phyloP scores from a whole-genome alignment of 2,888 invertebrate genomes.

The Leptinotarsa juncta region DNA sequence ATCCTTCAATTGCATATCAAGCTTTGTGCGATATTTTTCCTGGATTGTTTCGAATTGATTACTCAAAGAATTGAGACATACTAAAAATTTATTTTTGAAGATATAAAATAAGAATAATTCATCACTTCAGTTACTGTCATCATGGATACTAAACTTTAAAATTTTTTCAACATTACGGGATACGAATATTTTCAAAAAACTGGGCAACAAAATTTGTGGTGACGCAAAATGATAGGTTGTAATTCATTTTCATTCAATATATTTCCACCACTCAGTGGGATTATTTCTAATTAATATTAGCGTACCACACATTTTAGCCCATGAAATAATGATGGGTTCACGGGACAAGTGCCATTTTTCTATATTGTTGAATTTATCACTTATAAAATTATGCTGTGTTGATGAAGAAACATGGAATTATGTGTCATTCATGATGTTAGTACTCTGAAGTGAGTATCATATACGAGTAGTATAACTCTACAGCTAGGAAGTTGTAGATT shows the following conservation, averaged over 20 bases:
- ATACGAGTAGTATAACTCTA: no score
- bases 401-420: not conserved
- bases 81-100: no score
- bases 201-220: conserved; percentile 7
- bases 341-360: no score
- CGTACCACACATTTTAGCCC: not conserved
- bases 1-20: not conserved
- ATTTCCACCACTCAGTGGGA: not conserved
- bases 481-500: no score
- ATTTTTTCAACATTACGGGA: not conserved
- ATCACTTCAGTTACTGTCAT: not conserved
- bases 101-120: no score
- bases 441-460: not conserved
- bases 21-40: not conserved
- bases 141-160: not conserved
- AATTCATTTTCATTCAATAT: not conserved
- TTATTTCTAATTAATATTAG: not conserved
- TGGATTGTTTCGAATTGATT: not conserved
- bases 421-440: not conserved
- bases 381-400: not conserved
- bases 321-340: not conserved
- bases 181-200: no score
- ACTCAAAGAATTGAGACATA: no score
- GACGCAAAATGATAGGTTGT: conserved; percentile 7
- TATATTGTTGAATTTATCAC: no score